Evolutionary conservation across 2,113 vertebrate species (phyloP).

Genomic region (Podarcis muralis): DNA sequence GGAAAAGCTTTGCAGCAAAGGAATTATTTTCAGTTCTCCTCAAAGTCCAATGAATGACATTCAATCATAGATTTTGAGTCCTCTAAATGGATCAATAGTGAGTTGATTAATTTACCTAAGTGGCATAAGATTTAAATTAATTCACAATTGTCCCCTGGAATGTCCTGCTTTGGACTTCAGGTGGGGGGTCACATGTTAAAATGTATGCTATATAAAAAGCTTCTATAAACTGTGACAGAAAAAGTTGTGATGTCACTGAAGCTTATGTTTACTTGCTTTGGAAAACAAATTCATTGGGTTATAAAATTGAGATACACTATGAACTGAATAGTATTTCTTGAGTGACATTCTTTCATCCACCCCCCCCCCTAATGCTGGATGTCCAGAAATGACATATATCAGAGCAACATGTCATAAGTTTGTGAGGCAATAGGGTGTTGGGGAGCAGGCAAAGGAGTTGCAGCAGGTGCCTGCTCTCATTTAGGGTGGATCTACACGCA

Average conservation of each 20-base stretch:
- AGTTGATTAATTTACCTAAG: conserved; percentile 1
- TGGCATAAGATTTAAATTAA: neutral
- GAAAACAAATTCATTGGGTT: neutral
- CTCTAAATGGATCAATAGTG: neutral
- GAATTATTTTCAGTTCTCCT: conserved; percentile 29
- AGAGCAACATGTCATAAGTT: neutral
- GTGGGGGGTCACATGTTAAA: neutral
- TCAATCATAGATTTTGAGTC: conserved; percentile 35
- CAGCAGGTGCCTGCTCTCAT: neutral
- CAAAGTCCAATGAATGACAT: conserved; percentile 26
- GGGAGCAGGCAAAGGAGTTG: neutral
- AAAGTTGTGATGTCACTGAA: neutral
- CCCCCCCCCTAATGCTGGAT: neutral
- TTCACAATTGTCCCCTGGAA: neutral
- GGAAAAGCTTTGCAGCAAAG: conserved; percentile 8
- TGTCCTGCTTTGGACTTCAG: neutral
- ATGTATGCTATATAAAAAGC: neutral
- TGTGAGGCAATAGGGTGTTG: neutral
- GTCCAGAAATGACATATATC: neutral
- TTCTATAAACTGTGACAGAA: neutral
- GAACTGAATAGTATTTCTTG: neutral
- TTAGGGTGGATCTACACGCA: too few relatives aligned
- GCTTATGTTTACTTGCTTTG: neutral
- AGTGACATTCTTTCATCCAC: neutral
- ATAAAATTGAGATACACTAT: neutral